Evolutionary conservation across 92 coral and sea anemone species (phyloP), one percentile per base, ranked within the genome.

Genomic region (Actinostola sp.): DNA sequence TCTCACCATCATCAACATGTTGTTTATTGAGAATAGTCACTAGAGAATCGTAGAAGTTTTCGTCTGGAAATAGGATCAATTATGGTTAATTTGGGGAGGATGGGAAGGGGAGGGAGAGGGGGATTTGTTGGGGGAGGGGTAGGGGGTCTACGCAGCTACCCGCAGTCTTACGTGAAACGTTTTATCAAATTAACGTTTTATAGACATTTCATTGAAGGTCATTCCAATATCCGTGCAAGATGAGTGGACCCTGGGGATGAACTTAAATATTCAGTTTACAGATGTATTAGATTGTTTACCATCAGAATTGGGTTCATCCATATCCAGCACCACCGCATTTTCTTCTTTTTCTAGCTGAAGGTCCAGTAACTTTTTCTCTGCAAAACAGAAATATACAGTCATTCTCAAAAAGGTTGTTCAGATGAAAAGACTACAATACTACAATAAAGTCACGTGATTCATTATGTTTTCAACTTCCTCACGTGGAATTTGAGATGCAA

Each of bases 21-120:
- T 87, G 78, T 65, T 71, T 87, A 61, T 88, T 90, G 23, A 90
- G 82, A 67, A 90, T 80, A 41, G 69, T 57, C 21, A 88, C 96
- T 1, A 90, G 96, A 36, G 96, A 85, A 75, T 90, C 92, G 42
- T 90, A 87, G 61, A 90, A 74, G 63, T 90, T 82, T 14, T 80
- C 75, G 46, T 90, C 96, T 86, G 66, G 1, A 51, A 70, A 11
- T 19, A 29, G 29, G 13, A 34, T 4, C 33, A 34, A 0, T 16
- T 7, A 15, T 11, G 2, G 24, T 15, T 44, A 6, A 53, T 13
- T 16, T 23, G 7, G 21, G 21, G 27, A 13, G 21, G 7, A 25
- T 14, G 16, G 14, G 25, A 1, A 25, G 8, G 11, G 7, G 8
- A 14, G 5, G 19, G 13, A 14, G 13, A 13, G 54, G 54, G 13